These are phyloP conservation scores for Leptosomus discolor DNA, from an alignment of 2,113 vertebrate genomes.

Conservation along the genomic window DNA sequence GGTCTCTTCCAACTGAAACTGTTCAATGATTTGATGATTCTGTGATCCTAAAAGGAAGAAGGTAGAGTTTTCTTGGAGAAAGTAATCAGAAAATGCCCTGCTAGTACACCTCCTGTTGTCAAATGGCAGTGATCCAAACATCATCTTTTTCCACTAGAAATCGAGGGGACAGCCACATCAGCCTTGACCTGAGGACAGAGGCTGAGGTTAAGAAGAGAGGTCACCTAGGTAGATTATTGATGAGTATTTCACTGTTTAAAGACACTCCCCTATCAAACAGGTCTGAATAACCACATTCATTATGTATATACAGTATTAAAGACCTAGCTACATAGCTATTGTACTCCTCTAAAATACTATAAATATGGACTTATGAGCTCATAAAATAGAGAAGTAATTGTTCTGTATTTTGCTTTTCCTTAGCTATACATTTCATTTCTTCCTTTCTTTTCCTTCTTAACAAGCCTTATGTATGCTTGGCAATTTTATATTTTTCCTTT, in stretches of 20 bases:
- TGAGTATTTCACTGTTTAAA: neutral
- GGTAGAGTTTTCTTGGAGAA: neutral
- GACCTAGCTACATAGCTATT: neutral
- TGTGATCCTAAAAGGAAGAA: neutral
- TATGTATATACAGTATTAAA: neutral
- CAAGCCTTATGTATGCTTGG: neutral
- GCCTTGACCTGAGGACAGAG: neutral
- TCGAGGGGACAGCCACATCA: neutral
- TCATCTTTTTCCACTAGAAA: neutral
- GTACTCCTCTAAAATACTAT: neutral
- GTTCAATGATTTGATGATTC: no score
- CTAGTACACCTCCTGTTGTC: neutral
- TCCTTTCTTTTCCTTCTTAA: neutral
- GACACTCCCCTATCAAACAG: neutral
- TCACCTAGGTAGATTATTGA: neutral
- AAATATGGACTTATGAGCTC: neutral
- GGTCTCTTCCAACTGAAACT: no score
- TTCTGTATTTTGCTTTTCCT: neutral
- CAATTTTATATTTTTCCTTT: neutral
- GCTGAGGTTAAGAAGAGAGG: neutral
- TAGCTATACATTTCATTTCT: neutral
- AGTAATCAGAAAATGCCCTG: neutral
- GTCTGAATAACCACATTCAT: neutral
- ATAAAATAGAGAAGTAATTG: neutral
- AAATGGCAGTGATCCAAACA: neutral